Base-by-base conservation (phyloP, 2,113 vertebrate genomes). In the Nycticorax nycticorax region DNA sequence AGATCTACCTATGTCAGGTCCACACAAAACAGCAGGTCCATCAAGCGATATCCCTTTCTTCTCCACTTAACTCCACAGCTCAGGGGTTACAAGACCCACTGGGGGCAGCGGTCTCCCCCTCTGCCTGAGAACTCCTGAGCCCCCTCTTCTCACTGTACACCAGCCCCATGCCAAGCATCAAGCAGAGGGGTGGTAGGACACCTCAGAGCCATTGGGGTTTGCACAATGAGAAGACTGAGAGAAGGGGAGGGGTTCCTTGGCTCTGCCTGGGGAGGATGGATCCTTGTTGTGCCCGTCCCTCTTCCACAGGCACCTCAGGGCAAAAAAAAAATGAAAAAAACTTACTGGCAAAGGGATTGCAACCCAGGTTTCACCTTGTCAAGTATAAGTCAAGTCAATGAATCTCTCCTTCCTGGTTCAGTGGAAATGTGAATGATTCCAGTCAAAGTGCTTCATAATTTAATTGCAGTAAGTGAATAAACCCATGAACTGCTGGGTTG, bases 41-140 rank as follows among this genome's bases (percentile, higher is more conserved):
- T 48, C 50, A 39, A 56, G 27, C 22, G 22, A 28, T 50, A 19
- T 33, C 35, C 27, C 10, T 35, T 75, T 88, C 45, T 69, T 50
- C 35, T 83, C 16, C 56, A 37, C 41, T 71, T 57, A 59, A 77
- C 24, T 57, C 19, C 50, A 53, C 23, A 39, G 28, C 50, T 77
- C 4, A 3, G 26, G 26, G 27, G 8, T 69, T 75, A 35, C 32
- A 57, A 24, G 16, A 23, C 18, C 35, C 20, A 14, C 5, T 28
- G 18, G 1, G 10, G 8, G 4, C 8, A 7, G 13, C 0, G 2
- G 22, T 72, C 3, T 45, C 7, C 3, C 15, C 8, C 6, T 59
- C 59, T 57, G 32, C 28, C 23, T 2, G 2, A n/a, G 37, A 13
- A 53, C 33, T 56, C 22, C 14, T 56, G 32, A 62, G 26, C 14